Evolutionary conservation across 2,888 invertebrate genomes (phyloP), one percentile per base, ranked within the genome.

Genomic region (Lasioglossum morio): DNA sequence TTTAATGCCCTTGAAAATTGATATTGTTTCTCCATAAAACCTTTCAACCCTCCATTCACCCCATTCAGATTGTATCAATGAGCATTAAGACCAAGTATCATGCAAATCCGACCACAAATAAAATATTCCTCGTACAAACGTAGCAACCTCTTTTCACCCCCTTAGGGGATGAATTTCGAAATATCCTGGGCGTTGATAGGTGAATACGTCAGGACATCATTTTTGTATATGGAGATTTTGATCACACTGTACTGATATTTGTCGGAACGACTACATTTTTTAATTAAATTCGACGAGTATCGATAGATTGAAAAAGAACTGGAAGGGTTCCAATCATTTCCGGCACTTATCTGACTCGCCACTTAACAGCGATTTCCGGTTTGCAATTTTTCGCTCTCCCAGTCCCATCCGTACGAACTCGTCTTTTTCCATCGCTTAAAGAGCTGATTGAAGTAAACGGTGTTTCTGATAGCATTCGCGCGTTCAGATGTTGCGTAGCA

Each of bases 381-480:
- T 4, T 37, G 23, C 19, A 14, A 69, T 34, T n/a, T 37, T n/a
- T 69, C 69, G 23, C 16, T 57, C 12, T 43, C 27, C 16, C 16
- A 60, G 12, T 43, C 5, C 10, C 4, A 27, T 63, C 27, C 75
- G 37, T 27, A 14, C 34, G 19, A 16, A 14, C 1, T 40, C n/a
- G 53, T 53, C 23, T 10, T n/a, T 53, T 8, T 66, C 66, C 66
- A 30, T 5, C 53, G 43, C 46, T n/a, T 57, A 27, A 40, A 43
- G 27, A 57, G n/a, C 43, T 10, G 80, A 77, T 85, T 46, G 72
- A 60, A 46, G 73, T 27, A 30, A 73, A 72, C 77, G 84, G 73
- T 27, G 79, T 80, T 63, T 85, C 57, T 63, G 74, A 72, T 79
- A 72, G 48, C 72, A 30, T 72, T 48, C 10, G 23, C 10, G 48